Evolutionary conservation across 2,797 vertebrate species (phyloP).

Genomic region (Pempheris klunzingeri): DNA sequence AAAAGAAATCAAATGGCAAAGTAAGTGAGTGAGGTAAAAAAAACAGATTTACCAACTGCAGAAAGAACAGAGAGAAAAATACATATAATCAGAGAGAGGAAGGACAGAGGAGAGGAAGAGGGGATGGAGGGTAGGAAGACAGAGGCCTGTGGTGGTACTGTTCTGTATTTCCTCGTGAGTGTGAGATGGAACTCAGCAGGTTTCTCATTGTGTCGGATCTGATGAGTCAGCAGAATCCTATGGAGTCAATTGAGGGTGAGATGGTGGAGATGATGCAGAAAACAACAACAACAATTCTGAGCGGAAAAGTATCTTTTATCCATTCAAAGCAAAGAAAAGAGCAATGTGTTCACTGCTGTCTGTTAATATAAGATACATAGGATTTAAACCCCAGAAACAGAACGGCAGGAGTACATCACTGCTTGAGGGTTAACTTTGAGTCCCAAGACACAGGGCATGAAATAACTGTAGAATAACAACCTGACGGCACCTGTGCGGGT

Average conservation of each 20-base stretch:
- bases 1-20: neutral
- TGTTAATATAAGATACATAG: neutral
- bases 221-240: constrained; percentile 49
- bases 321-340: constrained; percentile 29
- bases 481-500: no score
- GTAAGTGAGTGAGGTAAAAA: neutral
- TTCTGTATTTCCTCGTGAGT: constrained; percentile 25
- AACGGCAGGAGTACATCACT: neutral
- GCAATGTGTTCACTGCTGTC: constrained; percentile 9
- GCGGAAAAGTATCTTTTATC: constrained; percentile 1
- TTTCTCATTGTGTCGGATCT: constrained; percentile 53
- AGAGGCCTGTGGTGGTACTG: constrained; percentile 40
- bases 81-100: constrained; percentile 1
- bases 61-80: constrained; percentile 13
- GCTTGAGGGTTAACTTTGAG: constrained; percentile 21
- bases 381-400: neutral
- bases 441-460: neutral
- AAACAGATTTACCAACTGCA: constrained; percentile 10
- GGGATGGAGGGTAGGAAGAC: constrained; percentile 10
- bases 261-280: constrained; percentile 12
- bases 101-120: neutral
- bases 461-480: constrained; percentile 6
- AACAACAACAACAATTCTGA: constrained; percentile 23
- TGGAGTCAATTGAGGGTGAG: constrained; percentile 28
- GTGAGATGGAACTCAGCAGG: constrained; percentile 56